Evolutionary conservation across 2,113 vertebrate species (phyloP).

Genomic region (Oncorhynchus masou): DNA sequence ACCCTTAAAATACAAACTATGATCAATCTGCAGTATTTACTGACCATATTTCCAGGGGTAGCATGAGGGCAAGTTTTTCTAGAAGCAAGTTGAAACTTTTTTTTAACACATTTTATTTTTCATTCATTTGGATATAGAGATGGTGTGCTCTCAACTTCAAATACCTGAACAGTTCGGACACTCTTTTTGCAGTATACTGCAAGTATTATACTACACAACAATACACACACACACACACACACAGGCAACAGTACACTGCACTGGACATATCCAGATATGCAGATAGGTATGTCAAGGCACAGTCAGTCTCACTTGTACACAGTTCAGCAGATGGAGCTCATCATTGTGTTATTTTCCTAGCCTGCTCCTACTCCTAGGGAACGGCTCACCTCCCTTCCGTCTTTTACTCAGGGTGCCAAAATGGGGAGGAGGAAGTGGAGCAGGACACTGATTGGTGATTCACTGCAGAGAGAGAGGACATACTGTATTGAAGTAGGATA

Average conservation of each 20-base stretch:
- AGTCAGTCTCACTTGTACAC: constrained; percentile 54
- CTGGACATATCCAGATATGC: constrained; percentile 49
- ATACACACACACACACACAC: constrained; percentile 34
- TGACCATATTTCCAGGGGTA: constrained; percentile 56
- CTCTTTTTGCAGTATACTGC: constrained; percentile 45
- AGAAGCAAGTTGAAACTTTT: constrained; percentile 59
- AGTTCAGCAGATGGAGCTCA: constrained; percentile 43
- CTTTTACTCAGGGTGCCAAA: constrained; percentile 83
- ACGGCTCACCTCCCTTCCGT: constrained; percentile 72
- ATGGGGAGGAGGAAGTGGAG: constrained; percentile 72
- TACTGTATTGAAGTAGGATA: constrained; percentile 29
- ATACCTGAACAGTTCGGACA: constrained; percentile 46
- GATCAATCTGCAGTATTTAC: constrained; percentile 49
- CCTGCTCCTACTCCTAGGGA: constrained; percentile 36
- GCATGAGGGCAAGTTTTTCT: constrained; percentile 59
- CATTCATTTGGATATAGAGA: constrained; percentile 50
- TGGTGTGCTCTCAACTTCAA: constrained; percentile 60
- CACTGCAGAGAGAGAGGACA: constrained; percentile 2
- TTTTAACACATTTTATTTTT: constrained; percentile 37
- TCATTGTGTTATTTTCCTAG: constrained; percentile 47
- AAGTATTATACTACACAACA: constrained; percentile 41
- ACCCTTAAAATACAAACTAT: constrained; percentile 43
- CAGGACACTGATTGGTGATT: constrained; percentile 52
- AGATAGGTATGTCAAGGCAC: constrained; percentile 57
- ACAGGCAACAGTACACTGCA: constrained; percentile 45